Percentiles rank a stretch among this genome's conserved stretches.
Evolutionary conservation across 2,888 invertebrate genomes (phyloP).

Genomic region (Archips xylosteana): DNA sequence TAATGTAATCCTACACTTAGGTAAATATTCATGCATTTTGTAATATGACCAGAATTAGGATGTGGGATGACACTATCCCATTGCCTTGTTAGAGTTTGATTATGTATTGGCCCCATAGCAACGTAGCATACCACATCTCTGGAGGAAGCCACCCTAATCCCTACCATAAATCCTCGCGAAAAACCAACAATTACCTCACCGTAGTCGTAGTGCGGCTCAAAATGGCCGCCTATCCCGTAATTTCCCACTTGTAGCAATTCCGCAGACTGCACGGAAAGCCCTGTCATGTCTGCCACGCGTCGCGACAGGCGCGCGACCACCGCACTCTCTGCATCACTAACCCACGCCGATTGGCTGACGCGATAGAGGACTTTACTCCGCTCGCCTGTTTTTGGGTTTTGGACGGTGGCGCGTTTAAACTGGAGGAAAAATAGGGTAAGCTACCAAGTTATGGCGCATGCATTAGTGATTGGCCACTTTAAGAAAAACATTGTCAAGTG

Average conservation of each 20-base stretch:
- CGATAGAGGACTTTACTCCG: slow-evolving; percentile 97
- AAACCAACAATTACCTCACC: slow-evolving; percentile 86
- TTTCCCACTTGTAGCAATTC: slow-evolving; percentile 99
- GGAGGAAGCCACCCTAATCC: too few species aligned
- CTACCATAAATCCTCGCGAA: too few species aligned
- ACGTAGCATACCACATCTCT: too few species aligned
- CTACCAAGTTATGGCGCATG: too few species aligned
- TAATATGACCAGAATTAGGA: too few species aligned
- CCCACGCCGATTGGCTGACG: slow-evolving; percentile 99
- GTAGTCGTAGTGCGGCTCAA: slow-evolving; percentile 98
- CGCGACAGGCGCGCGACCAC: slow-evolving; percentile 90
- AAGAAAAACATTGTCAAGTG: too few species aligned
- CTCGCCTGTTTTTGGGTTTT: slow-evolving; percentile 96
- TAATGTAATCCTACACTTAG: too few species aligned
- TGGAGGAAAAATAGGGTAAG: slow-evolving; percentile 59
- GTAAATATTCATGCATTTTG: too few species aligned
- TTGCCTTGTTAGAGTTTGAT: too few species aligned
- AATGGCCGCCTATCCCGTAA: slow-evolving; percentile 99
- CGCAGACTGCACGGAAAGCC: slow-evolving; percentile 93
- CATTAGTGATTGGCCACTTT: too few species aligned
- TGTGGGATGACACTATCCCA: too few species aligned
- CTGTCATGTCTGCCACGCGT: slow-evolving; percentile 94
- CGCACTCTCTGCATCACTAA: slow-evolving; percentile 93
- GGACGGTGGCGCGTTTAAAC: slow-evolving; percentile 97
- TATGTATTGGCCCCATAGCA: too few species aligned